Base-by-base conservation (phyloP, 92 coral and sea anemone genomes). In the Hydrozoanthus gracilis region DNA sequence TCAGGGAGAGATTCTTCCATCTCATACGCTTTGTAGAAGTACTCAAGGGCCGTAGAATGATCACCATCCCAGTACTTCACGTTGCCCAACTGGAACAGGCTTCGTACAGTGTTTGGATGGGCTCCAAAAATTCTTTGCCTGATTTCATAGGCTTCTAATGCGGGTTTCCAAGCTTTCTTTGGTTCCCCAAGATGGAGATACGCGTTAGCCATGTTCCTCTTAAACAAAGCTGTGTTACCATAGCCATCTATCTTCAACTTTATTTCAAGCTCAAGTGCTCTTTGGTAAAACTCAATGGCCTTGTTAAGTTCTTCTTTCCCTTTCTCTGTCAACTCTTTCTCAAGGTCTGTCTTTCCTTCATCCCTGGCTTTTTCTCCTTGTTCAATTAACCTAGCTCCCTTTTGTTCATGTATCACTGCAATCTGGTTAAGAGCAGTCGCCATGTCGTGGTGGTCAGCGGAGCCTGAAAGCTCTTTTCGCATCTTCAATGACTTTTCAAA, bases 141-240 rank as follows among this genome's bases (percentile, higher is more conserved):
- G 60, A 84, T 82, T 51, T 87, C 86, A 47, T 87, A 93, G 4
- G 95, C 94, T 71, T 71, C 76, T 4, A 79, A 16, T 5, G 96
- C 96, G 27, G 86, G 88, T 52, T 76, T 70, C 61, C 88, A 47
- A 0, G 96, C 95, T 13, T 89, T 71, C 11, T 58, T 67, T 82
- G 90, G 86, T 51, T 93, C 83, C 0, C 55, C 67, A 9, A 86
- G 84, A 70, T 64, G 77, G 16, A 87, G 65, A 15, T 88, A 79
- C 12, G 79, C 89, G 73, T 93, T 93, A 13, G 96, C 95, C 64
- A 91, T 89, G 77, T 93, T 92, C 66, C 96, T 84, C n/a, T 79
- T 47, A 73, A 79, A 91, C 14, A 62, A 68, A 6, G 94, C 93
- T 56, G 94, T 92, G 49, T 88, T 90, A 50, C 83, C 73, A 8